A percentile compares a stretch with the other conserved stretches of the same genome.
These are phyloP conservation scores for Himalopsyche japonica DNA, from an alignment of 2,888 invertebrate species.

Conservation along the genomic window DNA sequence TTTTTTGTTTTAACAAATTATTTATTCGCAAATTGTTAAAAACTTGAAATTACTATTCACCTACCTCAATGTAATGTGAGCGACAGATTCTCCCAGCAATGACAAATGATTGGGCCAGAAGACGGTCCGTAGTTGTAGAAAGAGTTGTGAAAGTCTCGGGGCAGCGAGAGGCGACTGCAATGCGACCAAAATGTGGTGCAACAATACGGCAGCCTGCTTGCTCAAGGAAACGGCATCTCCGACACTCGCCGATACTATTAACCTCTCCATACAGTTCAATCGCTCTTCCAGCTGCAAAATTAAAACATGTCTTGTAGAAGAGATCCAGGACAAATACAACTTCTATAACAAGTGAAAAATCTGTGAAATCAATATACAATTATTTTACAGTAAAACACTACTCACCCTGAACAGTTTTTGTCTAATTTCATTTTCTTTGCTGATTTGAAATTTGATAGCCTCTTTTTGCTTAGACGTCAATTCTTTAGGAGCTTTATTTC, in stretches of 20 bases:
- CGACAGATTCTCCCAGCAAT: constrained; percentile 64
- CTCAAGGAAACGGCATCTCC: constrained; percentile 52
- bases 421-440: constrained; percentile 81
- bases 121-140: constrained; percentile 60
- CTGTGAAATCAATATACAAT: no score
- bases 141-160: constrained; percentile 65
- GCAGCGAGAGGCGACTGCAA: constrained; percentile 80
- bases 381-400: constrained; percentile 11
- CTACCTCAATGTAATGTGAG: constrained; percentile 71
- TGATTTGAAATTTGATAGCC: constrained; percentile 80
- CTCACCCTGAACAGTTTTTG: constrained; percentile 66
- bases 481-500: constrained; percentile 68
- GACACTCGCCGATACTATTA: constrained; percentile 54
- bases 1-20: no score
- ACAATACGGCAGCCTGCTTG: constrained; percentile 38
- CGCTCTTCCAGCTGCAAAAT: constrained; percentile 42
- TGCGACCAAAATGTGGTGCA: constrained; percentile 60
- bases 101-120: constrained; percentile 49
- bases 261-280: constrained; percentile 55
- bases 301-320: no score
- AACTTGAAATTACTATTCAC: no score
- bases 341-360: no score
- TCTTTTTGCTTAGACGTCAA: constrained; percentile 91
- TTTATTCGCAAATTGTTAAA: no score
- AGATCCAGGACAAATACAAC: no score